Percentiles rank a stretch among this genome's conserved stretches.
Evolutionary conservation across 2,113 vertebrate species (phyloP).

Genomic region (Mirounga angustirostris): DNA sequence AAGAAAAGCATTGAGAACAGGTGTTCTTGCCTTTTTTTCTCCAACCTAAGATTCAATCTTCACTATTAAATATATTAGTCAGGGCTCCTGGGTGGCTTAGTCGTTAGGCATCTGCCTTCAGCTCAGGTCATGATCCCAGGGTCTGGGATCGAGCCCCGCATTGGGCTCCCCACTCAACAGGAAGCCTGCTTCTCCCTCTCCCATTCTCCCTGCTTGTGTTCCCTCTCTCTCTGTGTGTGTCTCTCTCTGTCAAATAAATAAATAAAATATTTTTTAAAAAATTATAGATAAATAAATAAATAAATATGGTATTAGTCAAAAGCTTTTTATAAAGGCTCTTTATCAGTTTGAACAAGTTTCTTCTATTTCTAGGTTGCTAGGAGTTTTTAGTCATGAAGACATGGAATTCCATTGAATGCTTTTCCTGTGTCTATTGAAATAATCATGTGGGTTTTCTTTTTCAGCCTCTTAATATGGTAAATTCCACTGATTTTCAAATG

Average conservation of each 20-base stretch:
- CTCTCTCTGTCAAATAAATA: too few species aligned
- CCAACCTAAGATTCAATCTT: background rate
- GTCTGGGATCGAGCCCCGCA: too few species aligned
- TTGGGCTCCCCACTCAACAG: too few species aligned
- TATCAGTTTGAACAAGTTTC: background rate
- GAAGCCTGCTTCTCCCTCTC: too few species aligned
- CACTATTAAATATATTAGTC: background rate
- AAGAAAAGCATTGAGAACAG: background rate
- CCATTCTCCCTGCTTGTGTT: too few species aligned
- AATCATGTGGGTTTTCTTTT: background rate
- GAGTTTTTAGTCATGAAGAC: background rate
- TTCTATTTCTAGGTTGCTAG: background rate
- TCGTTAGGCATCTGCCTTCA: too few species aligned
- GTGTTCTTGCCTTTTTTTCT: background rate
- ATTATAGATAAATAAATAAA: background rate
- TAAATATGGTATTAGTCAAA: background rate
- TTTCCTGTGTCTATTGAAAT: background rate
- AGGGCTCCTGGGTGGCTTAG: too few species aligned
- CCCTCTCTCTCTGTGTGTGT: too few species aligned
- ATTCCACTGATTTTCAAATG: constrained; percentile 14
- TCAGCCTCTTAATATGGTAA: background rate
- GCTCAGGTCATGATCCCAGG: too few species aligned
- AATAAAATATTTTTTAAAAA: too few species aligned
- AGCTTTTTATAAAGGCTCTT: background rate
- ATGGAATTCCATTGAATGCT: background rate